These are phyloP conservation scores for Crioceris asparagi DNA, from an alignment of 2,888 invertebrate genomes.

Conservation along the genomic window DNA sequence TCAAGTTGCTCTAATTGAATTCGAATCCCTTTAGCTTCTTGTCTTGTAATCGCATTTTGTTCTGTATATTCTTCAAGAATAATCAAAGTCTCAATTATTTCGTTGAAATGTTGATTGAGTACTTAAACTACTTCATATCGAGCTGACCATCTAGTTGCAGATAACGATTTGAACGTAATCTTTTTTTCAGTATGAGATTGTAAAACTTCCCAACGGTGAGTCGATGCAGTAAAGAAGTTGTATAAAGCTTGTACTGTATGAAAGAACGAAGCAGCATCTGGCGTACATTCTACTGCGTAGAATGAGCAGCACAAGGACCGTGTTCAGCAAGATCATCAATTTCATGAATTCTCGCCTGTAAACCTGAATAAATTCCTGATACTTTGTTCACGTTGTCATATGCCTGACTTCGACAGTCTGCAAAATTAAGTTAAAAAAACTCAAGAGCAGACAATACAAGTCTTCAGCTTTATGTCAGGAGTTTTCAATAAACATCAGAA, in stretches of 20 bases:
- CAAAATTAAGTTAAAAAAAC: too few relatives aligned
- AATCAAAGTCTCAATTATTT: constrained; percentile 5
- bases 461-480: background rate
- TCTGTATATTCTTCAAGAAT: constrained; percentile 3
- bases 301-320: background rate
- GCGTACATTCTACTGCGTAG: constrained; percentile 3
- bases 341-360: constrained; percentile 1
- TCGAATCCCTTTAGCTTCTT: constrained; percentile 4
- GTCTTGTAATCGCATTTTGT: constrained; percentile 5
- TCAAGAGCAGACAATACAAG: too few relatives aligned
- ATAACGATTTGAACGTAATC: constrained; percentile 4
- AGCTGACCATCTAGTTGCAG: constrained; percentile 4
- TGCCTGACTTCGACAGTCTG: background rate
- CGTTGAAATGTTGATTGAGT: constrained; percentile 4
- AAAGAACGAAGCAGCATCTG: constrained; percentile 4
- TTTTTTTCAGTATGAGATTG: constrained; percentile 3
- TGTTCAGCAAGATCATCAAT: constrained; percentile 1
- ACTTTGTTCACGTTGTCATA: background rate
- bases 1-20: constrained; percentile 5
- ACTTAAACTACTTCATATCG: constrained; percentile 3
- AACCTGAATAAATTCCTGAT: background rate
- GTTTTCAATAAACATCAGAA: background rate
- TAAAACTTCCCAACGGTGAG: constrained; percentile 1
- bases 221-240: too few relatives aligned
- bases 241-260: too few relatives aligned